A percentile compares a stretch with the other conserved stretches of the same genome.
phyloP scores from a whole-genome alignment of 1,140 invertebrate species.

The Drosophila pruinosa region DNA sequence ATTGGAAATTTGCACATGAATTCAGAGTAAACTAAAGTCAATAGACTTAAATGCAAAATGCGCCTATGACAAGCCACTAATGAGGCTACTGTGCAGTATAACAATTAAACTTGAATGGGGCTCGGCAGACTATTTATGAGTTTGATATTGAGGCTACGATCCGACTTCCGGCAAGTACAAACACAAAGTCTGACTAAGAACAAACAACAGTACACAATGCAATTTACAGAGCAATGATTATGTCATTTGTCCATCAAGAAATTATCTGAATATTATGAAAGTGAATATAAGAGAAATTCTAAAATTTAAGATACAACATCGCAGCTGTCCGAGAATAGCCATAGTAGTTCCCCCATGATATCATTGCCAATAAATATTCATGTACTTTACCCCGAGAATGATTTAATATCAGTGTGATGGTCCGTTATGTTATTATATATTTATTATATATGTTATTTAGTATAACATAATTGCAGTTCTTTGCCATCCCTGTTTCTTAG shows the following conservation, averaged over 20 bases:
- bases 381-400: neutral
- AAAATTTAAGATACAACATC: neutral
- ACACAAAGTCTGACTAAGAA: neutral
- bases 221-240: neutral
- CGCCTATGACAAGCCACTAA: constrained; percentile 34
- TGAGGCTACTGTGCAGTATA: constrained; percentile 9
- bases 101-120: constrained; percentile 29
- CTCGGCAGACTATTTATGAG: constrained; percentile 27
- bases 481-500: neutral
- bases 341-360: neutral
- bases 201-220: neutral
- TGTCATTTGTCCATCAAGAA: neutral
- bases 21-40: constrained; percentile 4
- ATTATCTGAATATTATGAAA: no score
- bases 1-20: constrained; percentile 62
- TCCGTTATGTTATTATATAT: no score
- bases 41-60: constrained; percentile 10
- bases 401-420: no score
- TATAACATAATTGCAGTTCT: neutral
- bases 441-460: no score
- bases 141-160: constrained; percentile 33
- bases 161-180: neutral
- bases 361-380: neutral
- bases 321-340: neutral
- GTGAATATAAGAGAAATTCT: neutral